A percentile compares a stretch with the other conserved stretches of the same genome.
Evolutionary conservation across 1,140 invertebrate genomes (phyloP).

Genomic region (Heliconius hewitsoni): DNA sequence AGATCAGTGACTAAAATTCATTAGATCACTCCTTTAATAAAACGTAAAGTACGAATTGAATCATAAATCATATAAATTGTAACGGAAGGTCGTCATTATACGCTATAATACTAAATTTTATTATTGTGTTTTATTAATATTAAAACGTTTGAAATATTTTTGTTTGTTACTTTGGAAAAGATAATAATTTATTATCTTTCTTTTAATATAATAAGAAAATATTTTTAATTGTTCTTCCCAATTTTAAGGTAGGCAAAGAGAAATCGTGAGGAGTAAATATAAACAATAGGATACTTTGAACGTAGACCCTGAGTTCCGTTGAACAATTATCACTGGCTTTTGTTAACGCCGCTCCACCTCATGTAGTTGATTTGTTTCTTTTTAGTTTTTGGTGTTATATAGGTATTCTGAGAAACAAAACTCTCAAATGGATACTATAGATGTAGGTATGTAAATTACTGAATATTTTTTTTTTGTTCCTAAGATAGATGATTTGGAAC

Average conservation of each 20-base stretch:
- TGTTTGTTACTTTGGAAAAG: too few relatives aligned
- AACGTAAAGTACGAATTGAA: neutral
- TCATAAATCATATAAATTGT: neutral
- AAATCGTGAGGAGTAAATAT: neutral
- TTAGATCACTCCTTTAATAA: neutral
- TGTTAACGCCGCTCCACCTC: slow-evolving; percentile 42
- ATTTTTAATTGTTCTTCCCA: neutral
- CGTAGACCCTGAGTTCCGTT: slow-evolving; percentile 54
- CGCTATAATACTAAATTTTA: neutral
- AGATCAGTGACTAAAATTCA: neutral
- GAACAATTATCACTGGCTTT: slow-evolving; percentile 62
- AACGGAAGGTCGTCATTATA: neutral
- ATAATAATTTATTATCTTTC: too few relatives aligned
- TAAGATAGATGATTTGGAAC: too few relatives aligned
- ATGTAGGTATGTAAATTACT: neutral
- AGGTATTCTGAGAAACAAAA: neutral
- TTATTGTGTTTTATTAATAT: neutral
- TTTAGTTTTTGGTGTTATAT: neutral
- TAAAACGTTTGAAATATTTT: too few relatives aligned
- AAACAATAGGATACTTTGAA: neutral
- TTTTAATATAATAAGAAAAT: neutral
- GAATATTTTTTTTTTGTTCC: too few relatives aligned
- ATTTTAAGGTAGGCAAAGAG: neutral
- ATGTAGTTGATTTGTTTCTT: neutral
- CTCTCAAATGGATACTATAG: neutral